A percentile compares a stretch with the other conserved stretches of the same genome.
Evolutionary conservation across 2,888 invertebrate genomes (phyloP).

Genomic region (Capitulum mitella): DNA sequence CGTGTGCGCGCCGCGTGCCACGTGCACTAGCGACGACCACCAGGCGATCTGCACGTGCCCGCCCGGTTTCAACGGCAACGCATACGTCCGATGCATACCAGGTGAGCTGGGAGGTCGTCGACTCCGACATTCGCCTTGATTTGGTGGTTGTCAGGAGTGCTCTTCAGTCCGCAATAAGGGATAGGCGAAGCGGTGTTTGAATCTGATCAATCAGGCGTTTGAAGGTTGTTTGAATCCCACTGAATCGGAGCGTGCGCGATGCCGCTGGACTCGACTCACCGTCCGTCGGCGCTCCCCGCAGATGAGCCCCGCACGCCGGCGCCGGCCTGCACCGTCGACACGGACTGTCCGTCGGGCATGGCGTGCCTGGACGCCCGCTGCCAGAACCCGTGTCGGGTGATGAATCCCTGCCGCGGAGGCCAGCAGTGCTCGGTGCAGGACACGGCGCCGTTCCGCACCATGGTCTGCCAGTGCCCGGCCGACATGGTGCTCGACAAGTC

Average conservation of each 20-base stretch:
- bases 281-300: too few relatives aligned
- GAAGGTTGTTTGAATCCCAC: too few relatives aligned
- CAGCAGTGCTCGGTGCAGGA: constrained; percentile 36
- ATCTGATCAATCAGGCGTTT: too few relatives aligned
- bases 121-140: too few relatives aligned
- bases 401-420: constrained; percentile 36
- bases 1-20: constrained; percentile 61
- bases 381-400: constrained; percentile 39
- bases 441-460: constrained; percentile 37
- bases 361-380: constrained; percentile 64
- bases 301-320: neutral
- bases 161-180: too few relatives aligned
- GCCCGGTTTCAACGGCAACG: constrained; percentile 56
- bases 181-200: too few relatives aligned
- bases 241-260: too few relatives aligned
- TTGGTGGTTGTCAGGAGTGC: too few relatives aligned
- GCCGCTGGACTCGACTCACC: too few relatives aligned
- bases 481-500: constrained; percentile 23
- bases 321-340: constrained; percentile 50
- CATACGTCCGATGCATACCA: constrained; percentile 32
- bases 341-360: constrained; percentile 64
- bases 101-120: too few relatives aligned
- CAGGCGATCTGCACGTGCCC: constrained; percentile 76
- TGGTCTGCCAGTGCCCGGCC: constrained; percentile 63
- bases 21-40: constrained; percentile 73